A percentile compares a stretch with the other conserved stretches of the same genome.
Conservation (phyloP, 2,888 invertebrate genomes). For the Odontomyia ornata region DNA sequence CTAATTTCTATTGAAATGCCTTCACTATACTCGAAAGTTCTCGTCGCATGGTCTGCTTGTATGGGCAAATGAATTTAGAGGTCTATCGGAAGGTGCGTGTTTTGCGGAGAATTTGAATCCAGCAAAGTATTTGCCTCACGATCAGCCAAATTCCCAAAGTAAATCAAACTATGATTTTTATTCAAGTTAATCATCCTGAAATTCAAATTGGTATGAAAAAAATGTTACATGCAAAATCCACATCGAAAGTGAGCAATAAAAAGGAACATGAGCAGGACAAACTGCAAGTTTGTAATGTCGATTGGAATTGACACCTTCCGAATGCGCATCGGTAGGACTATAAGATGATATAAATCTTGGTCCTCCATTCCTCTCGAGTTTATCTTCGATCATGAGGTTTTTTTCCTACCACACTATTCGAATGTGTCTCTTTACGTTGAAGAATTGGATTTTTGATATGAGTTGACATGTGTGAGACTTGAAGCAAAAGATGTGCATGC, state of each 20-base stretch:
- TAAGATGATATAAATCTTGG: slow-evolving; percentile 29
- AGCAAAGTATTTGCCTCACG: too few species aligned
- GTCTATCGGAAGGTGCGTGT: too few species aligned
- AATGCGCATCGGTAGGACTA: slow-evolving; percentile 25
- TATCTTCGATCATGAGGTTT: slow-evolving; percentile 22
- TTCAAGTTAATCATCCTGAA: too few species aligned
- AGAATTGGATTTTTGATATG: slow-evolving; percentile 48
- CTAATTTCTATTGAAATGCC: too few species aligned
- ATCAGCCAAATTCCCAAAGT: too few species aligned
- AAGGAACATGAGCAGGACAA: too few species aligned
- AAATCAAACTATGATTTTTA: too few species aligned
- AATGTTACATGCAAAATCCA: neutral
- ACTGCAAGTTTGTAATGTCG: slow-evolving; percentile 47
- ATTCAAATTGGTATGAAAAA: too few species aligned
- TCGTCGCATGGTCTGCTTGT: neutral
- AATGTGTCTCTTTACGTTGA: slow-evolving; percentile 47
- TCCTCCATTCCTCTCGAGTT: neutral
- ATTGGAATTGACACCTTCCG: slow-evolving; percentile 51
- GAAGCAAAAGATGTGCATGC: neutral
- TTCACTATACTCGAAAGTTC: too few species aligned
- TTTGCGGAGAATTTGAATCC: too few species aligned
- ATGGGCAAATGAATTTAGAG: too few species aligned
- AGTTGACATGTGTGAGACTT: slow-evolving; percentile 50
- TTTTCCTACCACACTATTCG: slow-evolving; percentile 25
- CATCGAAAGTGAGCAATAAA: too few species aligned